Conservation (phyloP, 2,888 invertebrate species). For the Drosophila anceps region DNA sequence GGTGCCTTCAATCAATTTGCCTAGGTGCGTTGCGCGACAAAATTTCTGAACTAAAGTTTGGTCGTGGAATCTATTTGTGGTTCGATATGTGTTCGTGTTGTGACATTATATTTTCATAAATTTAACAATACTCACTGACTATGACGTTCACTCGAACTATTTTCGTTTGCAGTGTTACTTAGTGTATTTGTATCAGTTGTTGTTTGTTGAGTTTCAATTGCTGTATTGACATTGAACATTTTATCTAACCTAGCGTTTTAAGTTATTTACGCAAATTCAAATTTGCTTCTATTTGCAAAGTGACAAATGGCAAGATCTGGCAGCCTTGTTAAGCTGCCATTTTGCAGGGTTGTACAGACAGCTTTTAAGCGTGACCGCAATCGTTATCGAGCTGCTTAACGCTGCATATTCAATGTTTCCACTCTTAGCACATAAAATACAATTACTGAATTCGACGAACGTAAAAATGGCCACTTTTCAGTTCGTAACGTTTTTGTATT, state of each 20-base stretch:
- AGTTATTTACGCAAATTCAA: slow-evolving; percentile 29
- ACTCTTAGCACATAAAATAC: slow-evolving; percentile 4
- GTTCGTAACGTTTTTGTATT: slow-evolving; percentile 8
- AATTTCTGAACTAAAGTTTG: slow-evolving; percentile 76
- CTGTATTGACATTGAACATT: slow-evolving; percentile 54
- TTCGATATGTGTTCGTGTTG: neutral
- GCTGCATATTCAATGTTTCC: neutral
- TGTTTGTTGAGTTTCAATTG: slow-evolving; percentile 20
- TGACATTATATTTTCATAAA: neutral
- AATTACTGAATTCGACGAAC: too few relatives aligned
- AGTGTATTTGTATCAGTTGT: slow-evolving; percentile 7
- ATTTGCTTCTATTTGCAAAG: slow-evolving; percentile 6
- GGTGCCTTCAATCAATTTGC: slow-evolving; percentile 69
- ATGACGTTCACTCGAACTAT: slow-evolving; percentile 15
- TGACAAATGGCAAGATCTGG: slow-evolving; percentile 4
- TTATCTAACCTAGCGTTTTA: slow-evolving; percentile 8
- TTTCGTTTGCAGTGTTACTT: slow-evolving; percentile 12
- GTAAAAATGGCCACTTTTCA: too few relatives aligned
- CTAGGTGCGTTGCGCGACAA: slow-evolving; percentile 67
- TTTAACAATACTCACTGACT: slow-evolving; percentile 55
- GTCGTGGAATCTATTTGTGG: slow-evolving; percentile 74
- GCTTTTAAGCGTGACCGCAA: neutral
- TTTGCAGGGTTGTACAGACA: slow-evolving; percentile 7
- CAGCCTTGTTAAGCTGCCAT: neutral
- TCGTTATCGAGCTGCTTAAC: slow-evolving; percentile 32